These are phyloP conservation scores for Spilosoma lubricipeda DNA, from an alignment of 2,888 invertebrate genomes.

Conservation along the genomic window DNA sequence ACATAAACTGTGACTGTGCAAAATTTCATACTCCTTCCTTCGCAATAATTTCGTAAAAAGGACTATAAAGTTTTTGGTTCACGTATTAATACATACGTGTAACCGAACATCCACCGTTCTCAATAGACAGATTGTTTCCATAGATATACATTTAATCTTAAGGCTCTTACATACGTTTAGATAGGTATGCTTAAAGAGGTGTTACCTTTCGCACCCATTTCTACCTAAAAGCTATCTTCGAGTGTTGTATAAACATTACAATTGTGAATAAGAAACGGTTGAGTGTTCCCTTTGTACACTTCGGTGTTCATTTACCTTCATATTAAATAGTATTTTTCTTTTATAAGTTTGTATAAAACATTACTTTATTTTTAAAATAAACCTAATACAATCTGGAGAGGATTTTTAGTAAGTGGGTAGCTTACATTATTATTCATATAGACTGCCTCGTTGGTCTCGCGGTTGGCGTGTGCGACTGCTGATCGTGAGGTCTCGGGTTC, in stretches of 20 bases:
- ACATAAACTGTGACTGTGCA: too few species aligned
- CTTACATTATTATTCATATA: too few species aligned
- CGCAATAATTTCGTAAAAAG: too few species aligned
- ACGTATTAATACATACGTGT: too few species aligned
- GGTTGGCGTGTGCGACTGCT: too few species aligned
- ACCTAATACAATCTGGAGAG: too few species aligned
- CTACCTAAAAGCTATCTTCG: background rate
- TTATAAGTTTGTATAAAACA: background rate
- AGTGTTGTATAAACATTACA: slow-evolving; percentile 5
- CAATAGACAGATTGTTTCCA: background rate
- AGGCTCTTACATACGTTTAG: background rate
- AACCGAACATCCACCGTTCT: background rate
- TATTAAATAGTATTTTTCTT: background rate
- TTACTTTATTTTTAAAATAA: too few species aligned
- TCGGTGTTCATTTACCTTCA: background rate
- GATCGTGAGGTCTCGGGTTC: too few species aligned
- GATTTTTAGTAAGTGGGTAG: too few species aligned
- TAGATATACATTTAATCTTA: background rate
- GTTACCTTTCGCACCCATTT: background rate
- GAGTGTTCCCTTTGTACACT: background rate
- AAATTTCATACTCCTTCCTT: too few species aligned
- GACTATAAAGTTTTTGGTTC: too few species aligned
- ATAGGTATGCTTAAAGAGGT: background rate
- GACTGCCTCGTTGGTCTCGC: too few species aligned
- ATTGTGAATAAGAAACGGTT: background rate